Evolutionary conservation across 2,797 vertebrate genomes (phyloP), one percentile per base, ranked within the genome.

Genomic region (Labeo calbasu): DNA sequence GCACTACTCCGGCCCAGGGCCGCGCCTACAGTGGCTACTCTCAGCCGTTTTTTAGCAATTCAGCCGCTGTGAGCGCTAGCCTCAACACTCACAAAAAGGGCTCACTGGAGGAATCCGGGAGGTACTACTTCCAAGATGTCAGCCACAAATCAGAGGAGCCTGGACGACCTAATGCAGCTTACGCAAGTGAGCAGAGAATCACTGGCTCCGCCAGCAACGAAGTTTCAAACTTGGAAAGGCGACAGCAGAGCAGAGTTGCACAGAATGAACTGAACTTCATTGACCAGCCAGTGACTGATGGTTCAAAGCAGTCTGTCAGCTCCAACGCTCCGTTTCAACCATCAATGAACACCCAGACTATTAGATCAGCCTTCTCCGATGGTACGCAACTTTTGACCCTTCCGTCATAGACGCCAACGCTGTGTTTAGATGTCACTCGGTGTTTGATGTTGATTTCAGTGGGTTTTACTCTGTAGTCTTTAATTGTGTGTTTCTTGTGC

Each of bases 11-110:
- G 92, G 91, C 95, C 81, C 95, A 96, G 92, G 92, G 92, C 92
- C 95, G 96, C 92, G 92, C 96, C 89, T 97, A 96, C 81, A 91
- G 95, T 79, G 93, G 95, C 87, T 96, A 96, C 93, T 93, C 96
- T 81, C 96, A 97, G 88, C 91, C 96, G 84, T 96, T 97, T 89
- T 94, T 97, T 88, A 91, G 95, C 88, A 94, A 92, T 91, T 94
- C 96, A 6, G 93, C 85, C 88, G 89, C 94, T 89, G 92, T 93
- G 83, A 93, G 89, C 92, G 90, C 94, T 63, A 91, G 89, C 88
- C 91, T 94, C 79, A 85, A 91, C 91, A 89, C 92, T 89, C 89
- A 93, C 92, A 90, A 84, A 85, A 97, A 97, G 91, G 92, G 94
- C 75, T 93, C 94, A 87, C 87, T 93, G 90, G 96, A 96, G 88